Evolutionary conservation across 2,797 vertebrate genomes (phyloP), one percentile per base, ranked within the genome.

Genomic region (Ibycter americanus): DNA sequence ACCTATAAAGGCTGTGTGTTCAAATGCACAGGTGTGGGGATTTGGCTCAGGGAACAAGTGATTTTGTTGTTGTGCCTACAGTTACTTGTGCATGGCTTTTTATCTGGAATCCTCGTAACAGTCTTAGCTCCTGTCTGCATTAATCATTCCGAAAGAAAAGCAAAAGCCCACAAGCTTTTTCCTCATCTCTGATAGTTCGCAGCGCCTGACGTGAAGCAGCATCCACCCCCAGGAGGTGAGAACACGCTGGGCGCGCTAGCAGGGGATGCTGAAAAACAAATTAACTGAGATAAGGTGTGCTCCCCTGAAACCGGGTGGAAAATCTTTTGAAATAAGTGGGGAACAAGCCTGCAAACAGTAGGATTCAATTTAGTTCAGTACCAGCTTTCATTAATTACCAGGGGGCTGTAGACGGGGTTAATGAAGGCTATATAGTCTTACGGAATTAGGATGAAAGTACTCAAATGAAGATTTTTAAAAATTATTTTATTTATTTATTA

Each of bases 191-290:
- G 65, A 18, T 47, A 77, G 15, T 26, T n/a, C 18, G 38, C 0
- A 0, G 49, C 46, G 32, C 59, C 26, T 31, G 66, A 14, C 2
- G 4, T 0, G 0, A 44, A 46, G 21, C 27, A 19, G 31, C 8
- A 1, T 34, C 44, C 36, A 17, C 20, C 40, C 55, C 21, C 72
- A 47, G 15, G 52, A 42, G 59, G 46, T 47, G 29, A 65, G 11
- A 77, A 20, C 22, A 40, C 52, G 7, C n/a, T 18, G 51, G 18
- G 22, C 29, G 49, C 2, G 5, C 23, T 20, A 10, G 8, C 11
- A 21, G 59, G 5, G n/a, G 7, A 8, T 51, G 77, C 36, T 40
- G 78, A 26, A 51, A 61, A 83, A 42, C 59, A 38, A 11, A 46
- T 4, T 8, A 44, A 47, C 20, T 16, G 54, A 62, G 49, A 8